Evolutionary conservation across 2,113 vertebrate genomes (phyloP).

Genomic region (Oxyruncus cristatus): DNA sequence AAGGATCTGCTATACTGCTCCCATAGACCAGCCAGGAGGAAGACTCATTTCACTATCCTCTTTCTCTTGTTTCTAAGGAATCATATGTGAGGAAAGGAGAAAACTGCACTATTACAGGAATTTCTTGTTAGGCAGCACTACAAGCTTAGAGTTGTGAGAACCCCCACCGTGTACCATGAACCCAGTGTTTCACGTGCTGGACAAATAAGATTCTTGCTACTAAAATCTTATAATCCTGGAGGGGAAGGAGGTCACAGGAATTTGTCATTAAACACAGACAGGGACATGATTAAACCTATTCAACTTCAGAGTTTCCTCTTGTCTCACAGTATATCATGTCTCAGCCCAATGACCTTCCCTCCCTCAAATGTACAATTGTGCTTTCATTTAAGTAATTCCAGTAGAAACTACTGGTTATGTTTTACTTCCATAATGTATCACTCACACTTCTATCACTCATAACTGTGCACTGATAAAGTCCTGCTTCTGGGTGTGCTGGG

Average conservation of each 20-base stretch:
- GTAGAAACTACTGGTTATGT: not conserved
- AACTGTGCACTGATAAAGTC: not conserved
- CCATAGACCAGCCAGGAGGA: not conserved
- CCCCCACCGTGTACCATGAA: rapidly evolving
- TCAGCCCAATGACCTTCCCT: not conserved
- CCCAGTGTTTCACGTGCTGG: not conserved
- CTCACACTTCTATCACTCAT: not conserved
- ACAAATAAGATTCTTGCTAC: not conserved
- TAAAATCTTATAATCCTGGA: not conserved
- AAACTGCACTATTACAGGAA: not conserved
- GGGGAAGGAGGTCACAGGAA: not conserved
- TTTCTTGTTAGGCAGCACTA: not conserved
- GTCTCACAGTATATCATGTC: rapidly evolving
- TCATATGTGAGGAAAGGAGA: not conserved
- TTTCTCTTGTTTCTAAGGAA: not conserved
- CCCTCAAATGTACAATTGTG: not conserved
- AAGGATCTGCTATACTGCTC: not conserved
- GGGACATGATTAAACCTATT: not conserved
- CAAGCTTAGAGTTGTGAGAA: not conserved
- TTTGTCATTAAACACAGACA: not conserved
- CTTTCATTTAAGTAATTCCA: not conserved
- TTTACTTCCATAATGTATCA: not conserved
- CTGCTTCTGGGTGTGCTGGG: not conserved
- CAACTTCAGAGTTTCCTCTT: not conserved
- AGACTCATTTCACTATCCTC: not conserved